phyloP scores from a whole-genome alignment of 2,888 invertebrate species.

The Drosophila neotestacea region DNA sequence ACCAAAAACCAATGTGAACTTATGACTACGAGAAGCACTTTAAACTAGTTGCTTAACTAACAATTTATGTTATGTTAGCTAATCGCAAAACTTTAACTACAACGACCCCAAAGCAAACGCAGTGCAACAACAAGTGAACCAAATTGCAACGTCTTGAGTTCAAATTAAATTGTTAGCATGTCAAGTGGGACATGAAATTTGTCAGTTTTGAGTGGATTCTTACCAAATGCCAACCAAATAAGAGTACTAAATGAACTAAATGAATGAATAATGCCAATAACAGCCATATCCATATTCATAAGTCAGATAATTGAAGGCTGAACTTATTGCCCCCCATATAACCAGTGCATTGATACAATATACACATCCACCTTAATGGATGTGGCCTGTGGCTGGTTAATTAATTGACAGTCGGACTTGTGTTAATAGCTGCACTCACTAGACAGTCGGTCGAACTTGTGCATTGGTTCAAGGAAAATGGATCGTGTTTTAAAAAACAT shows the following conservation, averaged over 20 bases:
- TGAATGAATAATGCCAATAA: constrained; percentile 17
- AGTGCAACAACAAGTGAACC: constrained; percentile 30
- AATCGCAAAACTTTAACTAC: constrained; percentile 34
- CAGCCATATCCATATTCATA: constrained; percentile 32
- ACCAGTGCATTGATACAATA: constrained; percentile 27
- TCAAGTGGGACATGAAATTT: constrained; percentile 80
- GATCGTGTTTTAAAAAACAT: constrained; percentile 58
- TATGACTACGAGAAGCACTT: constrained; percentile 13
- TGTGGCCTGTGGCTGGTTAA: constrained; percentile 47
- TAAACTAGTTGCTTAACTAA: constrained; percentile 13
- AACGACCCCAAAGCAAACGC: constrained; percentile 40
- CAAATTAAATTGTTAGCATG: constrained; percentile 82
- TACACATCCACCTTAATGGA: constrained; percentile 51
- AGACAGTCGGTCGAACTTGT: constrained; percentile 11
- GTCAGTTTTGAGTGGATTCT: constrained; percentile 62
- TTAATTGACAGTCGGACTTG: constrained; percentile 48
- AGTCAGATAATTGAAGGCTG: constrained; percentile 28
- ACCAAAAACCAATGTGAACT: constrained; percentile 8
- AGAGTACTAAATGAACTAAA: background rate
- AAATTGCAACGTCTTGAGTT: constrained; percentile 70
- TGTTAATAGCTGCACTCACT: constrained; percentile 48
- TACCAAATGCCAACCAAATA: constrained; percentile 50
- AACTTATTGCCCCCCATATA: constrained; percentile 3
- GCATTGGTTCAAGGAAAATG: constrained; percentile 76
- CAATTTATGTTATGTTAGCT: constrained; percentile 37